Evolutionary conservation across 2,797 vertebrate species (phyloP), one percentile per base, ranked within the genome.

Genomic region (Clamator glandarius): DNA sequence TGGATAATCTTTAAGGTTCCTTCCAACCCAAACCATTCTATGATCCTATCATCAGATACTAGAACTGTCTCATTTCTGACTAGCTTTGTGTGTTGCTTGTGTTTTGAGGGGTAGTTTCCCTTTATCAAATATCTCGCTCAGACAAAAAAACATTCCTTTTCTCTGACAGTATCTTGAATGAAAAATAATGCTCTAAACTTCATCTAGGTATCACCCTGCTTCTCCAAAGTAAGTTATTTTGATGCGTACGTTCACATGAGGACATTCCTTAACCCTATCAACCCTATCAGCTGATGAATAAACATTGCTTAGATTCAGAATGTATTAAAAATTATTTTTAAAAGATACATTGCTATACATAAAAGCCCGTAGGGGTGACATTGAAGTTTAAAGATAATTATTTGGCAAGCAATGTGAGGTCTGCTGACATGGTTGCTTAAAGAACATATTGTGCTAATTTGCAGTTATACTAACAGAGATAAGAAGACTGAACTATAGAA

Each of bases 381-480:
- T 94, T 89, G 93, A 95, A 95, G 85, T 92, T 74, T 87, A 61
- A 93, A 87, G 87, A 95, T 91, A 94, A 92, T 95, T 96, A 88
- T 96, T 96, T 81, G 69, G 91, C 95, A 95, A 91, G 85, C 87
- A 93, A 72, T 8, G 20, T 86, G 89, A 57, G 87, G 83, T 94
- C 84, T 95, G 82, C 93, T 92, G 79, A 94, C 84, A 92, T 61
- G 66, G 66, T 42, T 94, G 69, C 82, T 93, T 96, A 94, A 95
- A 89, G 93, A 96, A 89, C 89, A 86, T 89, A 81, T 84, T 94
- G 92, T 91, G 83, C 87, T 93, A 92, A 96, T 95, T 94, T 96
- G 73, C 79, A 92, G 84, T 95, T 96, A 78, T 31, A 90, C 85
- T 94, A 88, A 82, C 83, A 94, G 83, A 96, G 93, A 93, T 95